Percentiles rank a stretch among this genome's conserved stretches.
These are phyloP conservation scores for Heliconius hortense DNA, from an alignment of 2,888 invertebrate species.

Conservation along the genomic window DNA sequence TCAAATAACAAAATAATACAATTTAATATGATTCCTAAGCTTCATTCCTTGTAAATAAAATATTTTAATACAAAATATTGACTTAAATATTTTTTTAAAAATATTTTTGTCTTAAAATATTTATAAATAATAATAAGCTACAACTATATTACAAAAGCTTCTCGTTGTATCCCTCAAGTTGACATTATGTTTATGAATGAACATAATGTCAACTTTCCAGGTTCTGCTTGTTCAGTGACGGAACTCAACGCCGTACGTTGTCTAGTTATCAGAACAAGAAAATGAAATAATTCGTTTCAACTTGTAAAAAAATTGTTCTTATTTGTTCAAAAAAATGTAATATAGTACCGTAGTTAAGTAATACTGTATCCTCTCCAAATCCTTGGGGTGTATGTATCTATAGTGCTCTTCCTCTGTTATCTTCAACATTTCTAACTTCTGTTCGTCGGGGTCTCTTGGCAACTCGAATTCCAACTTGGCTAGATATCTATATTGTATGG, in stretches of 20 bases:
- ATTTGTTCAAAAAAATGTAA: neutral
- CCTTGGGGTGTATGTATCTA: constrained; percentile 70
- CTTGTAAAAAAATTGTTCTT: neutral
- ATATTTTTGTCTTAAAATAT: no score
- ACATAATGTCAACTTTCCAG: no score
- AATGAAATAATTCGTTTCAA: neutral
- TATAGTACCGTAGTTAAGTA: constrained; percentile 75
- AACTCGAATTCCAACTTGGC: constrained; percentile 80
- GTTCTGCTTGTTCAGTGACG: no score
- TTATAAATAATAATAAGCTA: no score
- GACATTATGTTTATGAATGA: no score
- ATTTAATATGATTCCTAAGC: no score
- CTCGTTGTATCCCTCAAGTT: no score
- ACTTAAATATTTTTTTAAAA: no score
- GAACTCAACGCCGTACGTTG: neutral
- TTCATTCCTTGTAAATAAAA: no score
- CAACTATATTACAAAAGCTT: no score
- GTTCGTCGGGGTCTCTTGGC: constrained; percentile 85
- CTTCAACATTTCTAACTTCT: constrained; percentile 78
- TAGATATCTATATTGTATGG: constrained; percentile 63
- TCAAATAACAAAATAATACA: no score
- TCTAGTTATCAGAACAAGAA: neutral
- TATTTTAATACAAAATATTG: no score
- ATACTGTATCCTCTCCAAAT: constrained; percentile 80
- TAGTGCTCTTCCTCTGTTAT: constrained; percentile 79